These are phyloP conservation scores for Latrodectus elegans DNA, from an alignment of 2,888 invertebrate genomes.

Conservation along the genomic window DNA sequence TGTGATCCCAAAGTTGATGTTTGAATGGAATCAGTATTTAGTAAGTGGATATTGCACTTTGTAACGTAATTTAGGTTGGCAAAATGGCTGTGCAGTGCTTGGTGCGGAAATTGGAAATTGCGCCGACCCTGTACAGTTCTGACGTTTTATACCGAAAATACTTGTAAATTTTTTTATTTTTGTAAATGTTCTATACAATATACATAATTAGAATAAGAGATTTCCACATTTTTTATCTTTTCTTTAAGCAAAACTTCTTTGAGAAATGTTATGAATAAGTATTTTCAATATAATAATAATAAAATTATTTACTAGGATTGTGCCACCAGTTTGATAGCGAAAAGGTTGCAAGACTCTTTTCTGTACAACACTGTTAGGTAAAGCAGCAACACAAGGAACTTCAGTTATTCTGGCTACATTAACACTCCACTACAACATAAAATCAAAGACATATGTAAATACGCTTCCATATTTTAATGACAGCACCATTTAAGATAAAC, in stretches of 20 bases:
- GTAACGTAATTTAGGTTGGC: too few relatives aligned
- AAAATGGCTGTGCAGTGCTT: too few relatives aligned
- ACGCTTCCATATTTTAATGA: neutral
- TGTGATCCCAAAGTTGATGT: too few relatives aligned
- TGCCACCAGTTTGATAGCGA: constrained; percentile 88
- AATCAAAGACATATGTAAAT: constrained; percentile 70
- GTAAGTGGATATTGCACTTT: too few relatives aligned
- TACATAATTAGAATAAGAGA: too few relatives aligned
- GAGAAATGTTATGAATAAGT: neutral
- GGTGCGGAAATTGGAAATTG: too few relatives aligned
- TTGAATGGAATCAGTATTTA: too few relatives aligned
- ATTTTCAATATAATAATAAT: neutral
- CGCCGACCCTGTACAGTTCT: too few relatives aligned
- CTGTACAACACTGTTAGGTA: constrained; percentile 87
- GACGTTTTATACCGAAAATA: too few relatives aligned
- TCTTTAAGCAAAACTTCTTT: neutral
- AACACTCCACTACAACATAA: constrained; percentile 82
- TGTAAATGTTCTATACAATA: too few relatives aligned
- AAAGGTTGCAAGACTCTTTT: constrained; percentile 85
- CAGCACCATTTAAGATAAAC: neutral
- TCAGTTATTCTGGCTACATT: constrained; percentile 88
- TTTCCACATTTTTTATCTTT: too few relatives aligned
- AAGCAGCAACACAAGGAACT: constrained; percentile 82
- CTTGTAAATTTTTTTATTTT: too few relatives aligned
- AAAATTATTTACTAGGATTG: constrained; percentile 79